Base-by-base conservation (phyloP, 2,888 invertebrate species). In the Pomacea canaliculata region DNA sequence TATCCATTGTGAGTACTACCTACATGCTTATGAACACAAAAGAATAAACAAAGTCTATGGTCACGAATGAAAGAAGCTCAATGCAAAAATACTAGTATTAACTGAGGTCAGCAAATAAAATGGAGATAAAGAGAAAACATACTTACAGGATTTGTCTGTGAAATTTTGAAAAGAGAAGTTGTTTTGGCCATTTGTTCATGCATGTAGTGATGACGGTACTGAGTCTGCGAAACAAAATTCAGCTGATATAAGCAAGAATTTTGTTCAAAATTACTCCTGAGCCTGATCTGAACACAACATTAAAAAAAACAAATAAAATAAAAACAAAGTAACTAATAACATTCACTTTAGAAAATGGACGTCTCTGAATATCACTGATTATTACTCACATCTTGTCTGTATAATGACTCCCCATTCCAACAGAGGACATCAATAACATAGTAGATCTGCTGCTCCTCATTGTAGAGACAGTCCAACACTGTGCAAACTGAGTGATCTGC, bases 381-480 rank as follows among this genome's bases (percentile, higher is more conserved):
- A 37, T 37, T 37, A 60, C 56, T 19, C 10, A 73, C 73, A 67
- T 73, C 68, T 66, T 68, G 48, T 60, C 68, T 73, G 37, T 73
- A 73, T 56, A 60, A 68, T 23, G 51, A 56, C n/a, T 66, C 56
- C 13, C 73, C 68, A 48, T 59, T 46, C 73, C 73, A 73, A 37
- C 73, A 68, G 12, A 73, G 12, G 51, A 73, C 16, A n/a, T 73
- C 73, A 7, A 73, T 51, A 5, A 68, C 67, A n/a, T 73, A 68
- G 13, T 73, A 73, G 59, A 60, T 59, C 27, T 73, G 66, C 16
- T 73, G 37, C 37, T 73, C 73, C 16, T 73, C 68, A 19, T 68
- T 68, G 68, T 73, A 73, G 18, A 73, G 67, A 18, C 73, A 73
- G 62, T 73, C 73, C 68, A 73, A 23, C 27, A 73, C 59, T 4